These are phyloP conservation scores for Caenorhabditis virilis DNA, from an alignment of 2,888 invertebrate species.

Conservation along the genomic window DNA sequence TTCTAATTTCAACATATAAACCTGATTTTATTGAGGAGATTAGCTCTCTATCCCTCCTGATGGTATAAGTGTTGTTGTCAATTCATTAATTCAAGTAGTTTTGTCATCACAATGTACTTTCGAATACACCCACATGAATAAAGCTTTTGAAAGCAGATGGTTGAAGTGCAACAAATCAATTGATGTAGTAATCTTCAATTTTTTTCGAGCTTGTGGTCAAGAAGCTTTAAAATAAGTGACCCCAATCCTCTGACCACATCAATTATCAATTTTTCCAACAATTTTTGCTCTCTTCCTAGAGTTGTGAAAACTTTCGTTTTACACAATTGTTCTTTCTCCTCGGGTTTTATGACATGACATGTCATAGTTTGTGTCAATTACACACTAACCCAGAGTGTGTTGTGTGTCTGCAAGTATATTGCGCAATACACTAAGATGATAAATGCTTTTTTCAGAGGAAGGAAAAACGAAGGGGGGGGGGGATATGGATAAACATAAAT, in stretches of 20 bases:
- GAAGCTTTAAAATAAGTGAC: background rate
- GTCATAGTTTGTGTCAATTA: background rate
- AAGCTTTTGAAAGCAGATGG: background rate
- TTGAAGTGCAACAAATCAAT: background rate
- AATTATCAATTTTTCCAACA: too few relatives aligned
- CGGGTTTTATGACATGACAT: slow-evolving; percentile 7
- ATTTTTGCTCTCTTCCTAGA: too few relatives aligned
- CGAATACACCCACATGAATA: too few relatives aligned
- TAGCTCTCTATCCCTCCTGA: too few relatives aligned
- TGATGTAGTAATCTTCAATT: background rate
- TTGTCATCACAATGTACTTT: too few relatives aligned
- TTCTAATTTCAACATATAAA: too few relatives aligned
- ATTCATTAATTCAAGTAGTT: too few relatives aligned
- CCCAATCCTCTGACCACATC: too few relatives aligned
- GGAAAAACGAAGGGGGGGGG: background rate
- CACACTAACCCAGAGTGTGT: background rate
- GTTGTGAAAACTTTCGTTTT: background rate
- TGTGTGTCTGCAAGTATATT: background rate
- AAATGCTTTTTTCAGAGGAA: background rate
- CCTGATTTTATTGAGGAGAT: too few relatives aligned
- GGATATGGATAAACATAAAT: background rate
- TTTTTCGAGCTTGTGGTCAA: background rate
- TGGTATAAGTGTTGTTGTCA: too few relatives aligned
- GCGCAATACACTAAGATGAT: background rate
- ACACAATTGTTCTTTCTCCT: background rate